phyloP scores from a whole-genome alignment of 2,113 vertebrate species.

The Nothoprocta perdicaria region DNA sequence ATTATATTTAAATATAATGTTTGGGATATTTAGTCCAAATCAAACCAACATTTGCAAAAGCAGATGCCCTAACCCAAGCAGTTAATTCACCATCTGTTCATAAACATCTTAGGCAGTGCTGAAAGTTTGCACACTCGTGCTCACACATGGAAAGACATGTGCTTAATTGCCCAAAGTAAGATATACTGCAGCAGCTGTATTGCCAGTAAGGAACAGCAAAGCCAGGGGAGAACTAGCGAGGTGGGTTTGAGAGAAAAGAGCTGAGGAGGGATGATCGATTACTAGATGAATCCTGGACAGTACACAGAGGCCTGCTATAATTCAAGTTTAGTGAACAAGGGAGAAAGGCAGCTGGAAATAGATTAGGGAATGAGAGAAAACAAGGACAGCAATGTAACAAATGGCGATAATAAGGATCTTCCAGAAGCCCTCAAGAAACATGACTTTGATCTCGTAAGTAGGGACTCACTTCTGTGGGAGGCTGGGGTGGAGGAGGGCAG shows the following conservation, averaged over 20 bases:
- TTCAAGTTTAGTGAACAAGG: not conserved
- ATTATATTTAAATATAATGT: not conserved
- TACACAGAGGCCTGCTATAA: not conserved
- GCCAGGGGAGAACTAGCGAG: not conserved
- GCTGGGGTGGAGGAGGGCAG: slow-evolving; percentile 40
- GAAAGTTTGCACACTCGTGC: not conserved
- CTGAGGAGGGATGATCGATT: not conserved
- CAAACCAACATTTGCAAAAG: not conserved
- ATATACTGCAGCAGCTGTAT: slow-evolving; percentile 5
- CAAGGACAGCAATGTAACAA: not conserved
- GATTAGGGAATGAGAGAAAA: not conserved
- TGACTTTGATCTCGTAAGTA: slow-evolving; percentile 42
- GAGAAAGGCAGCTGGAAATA: not conserved
- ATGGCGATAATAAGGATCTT: slow-evolving; percentile 9
- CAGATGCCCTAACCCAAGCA: slow-evolving; percentile 3
- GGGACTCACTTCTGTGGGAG: slow-evolving; percentile 25
- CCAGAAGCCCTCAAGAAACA: slow-evolving; percentile 22
- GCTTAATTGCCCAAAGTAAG: not conserved
- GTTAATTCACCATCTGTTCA: slow-evolving; percentile 9
- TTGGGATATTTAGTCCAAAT: not conserved
- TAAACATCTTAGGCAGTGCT: not conserved
- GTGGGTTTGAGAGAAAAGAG: not conserved
- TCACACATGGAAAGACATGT: not conserved
- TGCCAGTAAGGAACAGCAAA: not conserved
- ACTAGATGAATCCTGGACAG: not conserved